Percentiles rank a stretch among this genome's conserved stretches.
Conservation (phyloP, 1,140 invertebrate species). For the Dreissena polymorpha region DNA sequence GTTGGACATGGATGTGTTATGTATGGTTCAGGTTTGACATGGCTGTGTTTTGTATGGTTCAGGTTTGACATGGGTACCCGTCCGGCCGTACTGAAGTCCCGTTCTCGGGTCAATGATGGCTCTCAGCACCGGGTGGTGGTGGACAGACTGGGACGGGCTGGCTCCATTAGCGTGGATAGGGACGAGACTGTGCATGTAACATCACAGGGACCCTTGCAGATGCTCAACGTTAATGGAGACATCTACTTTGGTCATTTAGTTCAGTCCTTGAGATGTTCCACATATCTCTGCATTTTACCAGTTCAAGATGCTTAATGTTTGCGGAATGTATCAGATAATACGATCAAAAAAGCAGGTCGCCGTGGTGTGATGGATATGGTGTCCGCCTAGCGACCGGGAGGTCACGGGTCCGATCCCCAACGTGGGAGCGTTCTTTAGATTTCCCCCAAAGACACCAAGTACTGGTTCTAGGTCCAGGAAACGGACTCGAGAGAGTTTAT, state of each 20-base stretch:
- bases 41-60: constrained; percentile 79
- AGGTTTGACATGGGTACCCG: constrained; percentile 93
- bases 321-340: too few relatives aligned
- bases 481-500: too few relatives aligned
- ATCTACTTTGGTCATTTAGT: constrained; percentile 39
- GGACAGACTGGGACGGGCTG: constrained; percentile 34
- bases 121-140: constrained; percentile 85
- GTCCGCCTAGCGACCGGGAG: too few relatives aligned
- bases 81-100: constrained; percentile 84
- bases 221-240: constrained; percentile 46
- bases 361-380: too few relatives aligned
- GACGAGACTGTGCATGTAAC: constrained; percentile 27
- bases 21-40: constrained; percentile 86
- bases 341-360: too few relatives aligned
- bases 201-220: constrained; percentile 43
- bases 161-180: constrained; percentile 26
- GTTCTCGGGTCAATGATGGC: constrained; percentile 88
- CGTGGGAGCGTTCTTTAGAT: too few relatives aligned
- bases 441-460: too few relatives aligned
- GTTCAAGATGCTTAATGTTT: too few relatives aligned
- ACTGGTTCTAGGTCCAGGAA: too few relatives aligned
- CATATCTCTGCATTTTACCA: too few relatives aligned
- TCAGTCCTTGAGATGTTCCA: too few relatives aligned
- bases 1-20: constrained; percentile 84
- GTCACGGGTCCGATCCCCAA: too few relatives aligned